phyloP scores from a whole-genome alignment of 1,140 invertebrate species.

The Drosophila grimshawi region DNA sequence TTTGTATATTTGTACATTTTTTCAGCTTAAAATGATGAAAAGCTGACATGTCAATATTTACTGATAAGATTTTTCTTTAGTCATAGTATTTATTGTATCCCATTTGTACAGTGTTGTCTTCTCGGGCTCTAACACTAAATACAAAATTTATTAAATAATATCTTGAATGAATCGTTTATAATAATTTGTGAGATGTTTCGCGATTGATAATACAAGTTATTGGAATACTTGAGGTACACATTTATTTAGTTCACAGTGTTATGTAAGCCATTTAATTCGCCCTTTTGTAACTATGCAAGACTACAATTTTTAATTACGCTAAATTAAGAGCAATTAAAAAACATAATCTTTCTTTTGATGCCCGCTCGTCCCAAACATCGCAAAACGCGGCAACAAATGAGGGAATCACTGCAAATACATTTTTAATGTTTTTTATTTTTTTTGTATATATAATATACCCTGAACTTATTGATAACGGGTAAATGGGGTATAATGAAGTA shows the following conservation, averaged over 20 bases:
- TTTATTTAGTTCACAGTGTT: not conserved
- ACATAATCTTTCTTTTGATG: constrained; percentile 24
- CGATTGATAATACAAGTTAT: not conserved
- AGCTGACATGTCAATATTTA: constrained; percentile 31
- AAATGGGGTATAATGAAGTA: too few relatives aligned
- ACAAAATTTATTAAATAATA: constrained; percentile 10
- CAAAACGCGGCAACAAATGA: constrained; percentile 27
- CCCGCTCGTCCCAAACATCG: constrained; percentile 20
- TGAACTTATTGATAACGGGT: too few relatives aligned
- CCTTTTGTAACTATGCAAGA: constrained; percentile 9
- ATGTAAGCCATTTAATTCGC: not conserved
- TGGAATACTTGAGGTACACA: not conserved
- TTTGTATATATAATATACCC: not conserved
- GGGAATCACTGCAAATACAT: constrained; percentile 28
- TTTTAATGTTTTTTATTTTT: constrained; percentile 18
- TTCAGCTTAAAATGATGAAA: constrained; percentile 24
- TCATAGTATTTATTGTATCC: constrained; percentile 19
- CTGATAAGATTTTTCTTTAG: constrained; percentile 22
- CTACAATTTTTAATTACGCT: constrained; percentile 48
- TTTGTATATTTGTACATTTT: constrained; percentile 7
- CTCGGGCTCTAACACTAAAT: constrained; percentile 1
- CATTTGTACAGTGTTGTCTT: not conserved
- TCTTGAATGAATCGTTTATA: not conserved
- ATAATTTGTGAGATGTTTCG: not conserved
- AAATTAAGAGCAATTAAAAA: constrained; percentile 56